Conservation (phyloP, 2,888 invertebrate species). For the Pterostichus madidus region DNA sequence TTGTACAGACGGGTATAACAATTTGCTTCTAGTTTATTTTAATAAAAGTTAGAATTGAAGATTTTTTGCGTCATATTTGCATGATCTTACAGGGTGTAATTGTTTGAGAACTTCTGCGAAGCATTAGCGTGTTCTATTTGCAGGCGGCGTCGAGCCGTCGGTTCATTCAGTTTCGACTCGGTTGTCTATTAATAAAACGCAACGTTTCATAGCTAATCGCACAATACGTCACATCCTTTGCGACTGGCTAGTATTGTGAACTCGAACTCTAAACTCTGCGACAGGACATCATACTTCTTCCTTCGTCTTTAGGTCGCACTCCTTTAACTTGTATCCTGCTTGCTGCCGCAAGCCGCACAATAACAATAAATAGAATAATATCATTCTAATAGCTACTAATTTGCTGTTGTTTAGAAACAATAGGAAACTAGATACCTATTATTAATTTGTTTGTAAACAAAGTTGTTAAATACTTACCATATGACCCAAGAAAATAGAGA, state of each 20-base stretch:
- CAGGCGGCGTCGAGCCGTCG: conserved; percentile 44
- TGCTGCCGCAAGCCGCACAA: background rate
- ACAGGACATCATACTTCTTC: conserved; percentile 33
- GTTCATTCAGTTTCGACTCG: conserved; percentile 58
- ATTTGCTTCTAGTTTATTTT: too few relatives aligned
- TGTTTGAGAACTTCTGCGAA: conserved; percentile 31
- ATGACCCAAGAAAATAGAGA: too few relatives aligned
- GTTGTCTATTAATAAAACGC: conserved; percentile 65
- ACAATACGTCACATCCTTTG: conserved; percentile 62
- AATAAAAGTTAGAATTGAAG: too few relatives aligned
- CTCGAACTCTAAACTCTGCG: conserved; percentile 21
- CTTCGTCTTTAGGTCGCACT: conserved; percentile 19
- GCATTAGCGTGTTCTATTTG: conserved; percentile 47
- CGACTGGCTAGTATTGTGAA: background rate
- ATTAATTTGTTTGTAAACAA: too few relatives aligned
- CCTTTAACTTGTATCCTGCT: conserved; percentile 25
- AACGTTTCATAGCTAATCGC: conserved; percentile 63
- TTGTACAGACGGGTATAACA: too few relatives aligned
- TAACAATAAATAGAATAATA: background rate
- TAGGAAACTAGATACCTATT: too few relatives aligned
- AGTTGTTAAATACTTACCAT: too few relatives aligned
- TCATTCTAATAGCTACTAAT: too few relatives aligned
- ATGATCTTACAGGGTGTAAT: background rate
- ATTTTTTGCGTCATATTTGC: too few relatives aligned
- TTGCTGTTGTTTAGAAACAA: too few relatives aligned